Base-by-base conservation (phyloP, 2,888 invertebrate species). In the Lycia hirtaria region DNA sequence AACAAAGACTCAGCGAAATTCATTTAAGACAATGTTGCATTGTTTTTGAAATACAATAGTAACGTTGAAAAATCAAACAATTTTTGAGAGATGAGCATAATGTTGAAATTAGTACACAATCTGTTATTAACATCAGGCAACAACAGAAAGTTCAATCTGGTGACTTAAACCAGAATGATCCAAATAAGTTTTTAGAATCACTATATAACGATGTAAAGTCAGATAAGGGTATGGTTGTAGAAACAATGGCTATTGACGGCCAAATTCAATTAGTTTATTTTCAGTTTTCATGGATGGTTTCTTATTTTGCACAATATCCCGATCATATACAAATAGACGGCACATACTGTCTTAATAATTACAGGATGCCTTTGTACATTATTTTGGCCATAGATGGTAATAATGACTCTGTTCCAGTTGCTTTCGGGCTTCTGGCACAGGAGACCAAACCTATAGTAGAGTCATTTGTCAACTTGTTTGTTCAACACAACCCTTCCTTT, bases 321-420 rank as follows among this genome's bases (percentile, higher is more conserved):
- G 51, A 51, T 24, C 51, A 41, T 7, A 51, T 51, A 26, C 12
- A 22, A 40, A 51, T 51, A 12, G 43, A 51, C 10, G 51, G 51
- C 14, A 51, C 51, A 14, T 51, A 43, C 28, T 51, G 51, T 14
- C 51, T 51, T 14, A 41, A 41, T 32, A 33, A 51, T 51, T 41
- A 28, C n/a, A 38, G 43, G 5, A 51, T 51, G 51, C 51, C 51
- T 14, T 32, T 32, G 6, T 51, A 49, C 26, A 49, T 49, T 14
- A 49, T 38, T n/a, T 24, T 38, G 24, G 49, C 49, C n/a, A 15
- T 35, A 49, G 49, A 49, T 49, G 49, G 49, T 17, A 49, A 49
- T 28, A 49, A 40, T 12, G 26, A 41, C n/a, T 26, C 26, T 15
- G 45, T 45, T 19, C 45, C 45, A 20, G 45, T 45, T 10, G 45